Conservation (phyloP, 2,888 invertebrate genomes). For the Cryptocephalus primarius region DNA sequence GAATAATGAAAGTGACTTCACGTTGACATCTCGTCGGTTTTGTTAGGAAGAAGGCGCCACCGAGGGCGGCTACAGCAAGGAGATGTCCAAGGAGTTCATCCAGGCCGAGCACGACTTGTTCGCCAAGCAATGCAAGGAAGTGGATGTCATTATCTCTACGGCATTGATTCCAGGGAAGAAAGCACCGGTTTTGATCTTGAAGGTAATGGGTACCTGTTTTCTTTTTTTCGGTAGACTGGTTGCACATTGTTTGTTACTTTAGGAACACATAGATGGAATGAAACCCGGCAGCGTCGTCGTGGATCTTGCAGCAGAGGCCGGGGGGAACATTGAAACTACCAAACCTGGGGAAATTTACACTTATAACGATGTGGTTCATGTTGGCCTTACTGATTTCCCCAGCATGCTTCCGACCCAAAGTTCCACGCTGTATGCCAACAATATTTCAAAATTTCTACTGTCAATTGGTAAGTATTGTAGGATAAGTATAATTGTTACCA, state of each 20-base stretch:
- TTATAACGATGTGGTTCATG: constrained; percentile 71
- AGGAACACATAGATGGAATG: constrained; percentile 71
- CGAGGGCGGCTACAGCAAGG: constrained; percentile 72
- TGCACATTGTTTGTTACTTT: constrained; percentile 22
- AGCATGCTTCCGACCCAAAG: constrained; percentile 78
- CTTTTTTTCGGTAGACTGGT: not conserved
- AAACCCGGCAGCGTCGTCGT: constrained; percentile 83
- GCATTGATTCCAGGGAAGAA: constrained; percentile 81
- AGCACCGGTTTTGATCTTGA: constrained; percentile 69
- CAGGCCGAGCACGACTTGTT: constrained; percentile 78
- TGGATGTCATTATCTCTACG: constrained; percentile 81
- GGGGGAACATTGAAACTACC: constrained; percentile 77
- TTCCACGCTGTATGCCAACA: constrained; percentile 81
- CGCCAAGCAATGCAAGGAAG: constrained; percentile 74
- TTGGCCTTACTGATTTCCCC: constrained; percentile 77
- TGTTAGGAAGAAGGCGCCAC: constrained; percentile 58
- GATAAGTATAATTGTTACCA: too few species aligned
- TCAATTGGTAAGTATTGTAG: constrained; percentile 59
- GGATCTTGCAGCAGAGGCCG: constrained; percentile 80
- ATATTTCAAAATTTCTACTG: constrained; percentile 75
- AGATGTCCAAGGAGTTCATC: constrained; percentile 77
- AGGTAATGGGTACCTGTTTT: constrained; percentile 39
- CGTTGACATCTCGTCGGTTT: not conserved
- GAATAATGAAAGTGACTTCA: not conserved
- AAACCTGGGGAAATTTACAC: constrained; percentile 62